Conservation (phyloP, 2,888 invertebrate species). For the Quadroppia sp. region DNA sequence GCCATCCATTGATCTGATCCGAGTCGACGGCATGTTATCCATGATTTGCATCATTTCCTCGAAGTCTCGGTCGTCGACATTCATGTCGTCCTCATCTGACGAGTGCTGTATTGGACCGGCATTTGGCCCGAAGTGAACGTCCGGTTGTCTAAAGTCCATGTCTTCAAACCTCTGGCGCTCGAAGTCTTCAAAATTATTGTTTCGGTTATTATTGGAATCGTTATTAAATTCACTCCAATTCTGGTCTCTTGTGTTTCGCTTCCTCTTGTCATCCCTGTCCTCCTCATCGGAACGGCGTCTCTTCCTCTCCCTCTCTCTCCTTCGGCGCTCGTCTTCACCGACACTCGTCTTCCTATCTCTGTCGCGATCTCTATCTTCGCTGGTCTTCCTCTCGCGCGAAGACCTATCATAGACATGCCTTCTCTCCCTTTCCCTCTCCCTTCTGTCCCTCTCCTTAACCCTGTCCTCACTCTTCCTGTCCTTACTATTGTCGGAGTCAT, state of each 20-base stretch:
- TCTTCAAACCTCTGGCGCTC: neutral
- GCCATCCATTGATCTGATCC: neutral
- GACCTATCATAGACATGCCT: no score
- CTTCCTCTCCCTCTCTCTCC: neutral
- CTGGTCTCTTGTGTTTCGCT: slow-evolving; percentile 8
- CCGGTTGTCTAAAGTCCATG: neutral
- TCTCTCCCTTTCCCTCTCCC: slow-evolving; percentile 4
- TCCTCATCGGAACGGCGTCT: neutral
- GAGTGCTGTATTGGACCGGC: slow-evolving; percentile 13
- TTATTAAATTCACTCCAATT: neutral
- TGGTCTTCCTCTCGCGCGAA: neutral
- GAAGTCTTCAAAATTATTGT: slow-evolving; percentile 1
- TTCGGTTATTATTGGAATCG: neutral
- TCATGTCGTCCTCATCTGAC: slow-evolving; percentile 31
- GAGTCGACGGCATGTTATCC: neutral
- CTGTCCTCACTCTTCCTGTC: slow-evolving; percentile 51
- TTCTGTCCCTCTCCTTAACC: slow-evolving; percentile 22
- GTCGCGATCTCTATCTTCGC: neutral
- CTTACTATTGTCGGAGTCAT: slow-evolving; percentile 54
- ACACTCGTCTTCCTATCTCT: neutral
- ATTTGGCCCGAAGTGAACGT: neutral
- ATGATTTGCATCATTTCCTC: slow-evolving; percentile 38
- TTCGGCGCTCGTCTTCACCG: slow-evolving; percentile 1
- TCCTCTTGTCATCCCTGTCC: neutral
- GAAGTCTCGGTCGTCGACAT: slow-evolving; percentile 33